These are phyloP conservation scores for Ornithorhynchus anatinus DNA, from an alignment of 2,113 vertebrate species.

Conservation along the genomic window DNA sequence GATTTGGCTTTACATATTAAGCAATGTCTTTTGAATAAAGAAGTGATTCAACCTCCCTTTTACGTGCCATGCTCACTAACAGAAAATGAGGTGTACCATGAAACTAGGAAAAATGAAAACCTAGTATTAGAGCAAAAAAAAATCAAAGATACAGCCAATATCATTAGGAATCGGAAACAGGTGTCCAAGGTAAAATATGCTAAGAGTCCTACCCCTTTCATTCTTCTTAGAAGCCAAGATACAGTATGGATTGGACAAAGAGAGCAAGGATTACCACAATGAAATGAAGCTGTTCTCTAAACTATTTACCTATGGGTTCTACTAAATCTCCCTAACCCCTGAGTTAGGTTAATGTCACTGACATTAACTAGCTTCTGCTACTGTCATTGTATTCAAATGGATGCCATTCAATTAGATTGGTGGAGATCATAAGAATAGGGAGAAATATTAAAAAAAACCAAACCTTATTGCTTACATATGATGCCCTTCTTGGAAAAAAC, in stretches of 20 bases:
- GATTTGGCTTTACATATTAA: conserved; percentile 1
- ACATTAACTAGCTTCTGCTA: conserved; percentile 62
- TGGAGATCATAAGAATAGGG: conserved; percentile 49
- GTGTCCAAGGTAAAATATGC: background rate
- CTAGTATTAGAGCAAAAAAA: background rate
- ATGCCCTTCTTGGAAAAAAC: conserved; percentile 3
- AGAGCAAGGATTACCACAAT: conserved; percentile 35
- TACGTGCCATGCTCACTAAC: conserved; percentile 15
- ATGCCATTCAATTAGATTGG: conserved; percentile 66
- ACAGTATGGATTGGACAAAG: background rate
- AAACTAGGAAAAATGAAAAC: conserved; percentile 7
- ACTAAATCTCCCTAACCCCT: conserved; percentile 68
- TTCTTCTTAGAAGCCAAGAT: background rate
- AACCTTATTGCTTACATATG: conserved; percentile 60
- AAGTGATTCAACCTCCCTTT: background rate
- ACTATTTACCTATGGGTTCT: conserved; percentile 50
- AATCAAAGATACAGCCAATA: background rate
- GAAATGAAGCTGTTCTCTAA: conserved; percentile 25
- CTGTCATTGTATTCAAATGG: conserved; percentile 70
- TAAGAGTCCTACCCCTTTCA: background rate
- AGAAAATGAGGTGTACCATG: background rate
- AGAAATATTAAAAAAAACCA: conserved; percentile 57
- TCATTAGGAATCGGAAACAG: background rate
- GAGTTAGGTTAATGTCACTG: conserved; percentile 73
- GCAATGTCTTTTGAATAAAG: background rate